Base-by-base conservation (phyloP, 1,140 invertebrate species). In the Brachionus plicatilis region DNA sequence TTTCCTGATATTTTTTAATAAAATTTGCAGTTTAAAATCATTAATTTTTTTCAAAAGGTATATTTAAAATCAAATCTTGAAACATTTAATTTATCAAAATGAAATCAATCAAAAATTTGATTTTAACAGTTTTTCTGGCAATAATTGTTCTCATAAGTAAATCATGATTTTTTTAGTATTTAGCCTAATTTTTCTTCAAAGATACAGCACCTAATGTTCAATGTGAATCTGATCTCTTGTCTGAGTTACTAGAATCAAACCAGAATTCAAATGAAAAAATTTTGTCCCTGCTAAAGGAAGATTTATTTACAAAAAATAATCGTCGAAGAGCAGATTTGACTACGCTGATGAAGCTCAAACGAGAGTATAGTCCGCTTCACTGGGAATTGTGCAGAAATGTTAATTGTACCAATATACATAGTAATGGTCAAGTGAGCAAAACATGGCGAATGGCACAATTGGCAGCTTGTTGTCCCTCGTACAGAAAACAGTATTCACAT, bases 361-460 rank as follows among this genome's bases (percentile, higher is more conserved):
- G 66, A 70, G 27, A 33, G 14, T 70, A 70, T 12, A 33, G 37
- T 41, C 27, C 66, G 14, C 66, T 37, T 33, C 43, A 47, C 11
- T 50, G 43, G 24, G 72, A 76, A 76, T 50, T 76, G 41, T 82
- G 79, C 53, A 82, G 37, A 60, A 41, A 82, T 45, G 79, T 82
- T 11, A 68, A 82, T 45, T 82, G 79, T 41, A 65, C 24, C n/a
- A 60, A 82, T 60, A 65, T 82, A 65, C 53, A 82, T 37, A 65
- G 53, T 65, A 82, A 82, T 47, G 79, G 79, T 27, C 79, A 82
- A 82, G 79, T 82, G 65, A 68, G 53, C 33, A 82, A 82, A 65
- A 82, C 79, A 82, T 82, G 79, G 79, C 79, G 79, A 14, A 82
- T 82, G 65, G 79, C 79, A 41, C 79, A 82, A 37, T 47, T 82